Evolutionary conservation across 2,113 vertebrate genomes (phyloP).

Genomic region (Mellivora capensis): DNA sequence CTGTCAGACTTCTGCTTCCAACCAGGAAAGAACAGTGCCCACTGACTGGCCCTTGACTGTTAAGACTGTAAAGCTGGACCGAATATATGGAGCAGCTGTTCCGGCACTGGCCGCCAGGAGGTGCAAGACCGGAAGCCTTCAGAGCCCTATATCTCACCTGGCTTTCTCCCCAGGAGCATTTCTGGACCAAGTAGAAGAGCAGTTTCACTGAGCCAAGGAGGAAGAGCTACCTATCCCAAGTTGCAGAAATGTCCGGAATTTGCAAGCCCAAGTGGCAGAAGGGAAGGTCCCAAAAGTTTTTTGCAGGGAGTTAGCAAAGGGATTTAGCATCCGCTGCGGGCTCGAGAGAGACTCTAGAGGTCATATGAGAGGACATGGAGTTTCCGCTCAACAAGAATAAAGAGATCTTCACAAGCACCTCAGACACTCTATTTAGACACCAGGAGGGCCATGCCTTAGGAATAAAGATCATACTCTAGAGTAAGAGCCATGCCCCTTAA

Average conservation of each 20-base stretch:
- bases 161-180: background rate
- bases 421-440: background rate
- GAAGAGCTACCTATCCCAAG: background rate
- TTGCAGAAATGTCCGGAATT: background rate
- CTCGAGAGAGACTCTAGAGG: background rate
- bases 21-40: background rate
- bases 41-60: accelerated
- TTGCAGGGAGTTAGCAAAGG: background rate
- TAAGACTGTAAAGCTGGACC: background rate
- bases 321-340: too few relatives aligned
- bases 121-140: accelerated
- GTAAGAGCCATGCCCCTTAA: too few relatives aligned
- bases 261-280: background rate
- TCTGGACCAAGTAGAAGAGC: background rate
- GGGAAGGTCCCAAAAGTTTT: background rate
- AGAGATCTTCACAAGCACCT: background rate
- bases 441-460: background rate
- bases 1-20: background rate
- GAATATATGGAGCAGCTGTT: background rate
- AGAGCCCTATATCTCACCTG: background rate
- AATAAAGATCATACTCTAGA: background rate
- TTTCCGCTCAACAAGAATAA: background rate
- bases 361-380: background rate
- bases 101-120: background rate
- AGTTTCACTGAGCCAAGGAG: background rate